Conservation (phyloP, 1,140 invertebrate genomes). For the Aphis craccivora region DNA sequence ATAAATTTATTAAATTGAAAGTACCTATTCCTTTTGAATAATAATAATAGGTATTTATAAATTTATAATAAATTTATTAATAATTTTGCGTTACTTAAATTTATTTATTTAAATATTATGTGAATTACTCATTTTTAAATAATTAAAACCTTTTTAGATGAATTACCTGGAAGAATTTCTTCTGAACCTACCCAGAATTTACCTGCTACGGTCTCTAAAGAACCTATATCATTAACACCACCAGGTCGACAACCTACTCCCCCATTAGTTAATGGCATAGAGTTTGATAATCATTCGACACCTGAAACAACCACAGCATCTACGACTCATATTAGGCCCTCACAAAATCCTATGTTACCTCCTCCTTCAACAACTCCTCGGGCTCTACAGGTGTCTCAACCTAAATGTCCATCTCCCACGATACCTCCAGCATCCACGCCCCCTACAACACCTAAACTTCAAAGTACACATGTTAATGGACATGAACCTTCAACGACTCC, state of each 20-base stretch:
- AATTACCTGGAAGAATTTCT: slow-evolving; percentile 49
- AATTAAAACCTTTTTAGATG: slow-evolving; percentile 43
- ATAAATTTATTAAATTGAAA: background rate
- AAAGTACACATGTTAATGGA: slow-evolving; percentile 29
- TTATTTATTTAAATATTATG: background rate
- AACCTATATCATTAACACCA: slow-evolving; percentile 46
- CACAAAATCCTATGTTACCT: slow-evolving; percentile 50
- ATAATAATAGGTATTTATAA: background rate
- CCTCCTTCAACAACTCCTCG: slow-evolving; percentile 44
- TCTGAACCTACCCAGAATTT: slow-evolving; percentile 7
- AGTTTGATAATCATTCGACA: background rate
- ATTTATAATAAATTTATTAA: background rate
- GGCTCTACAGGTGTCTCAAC: slow-evolving; percentile 39
- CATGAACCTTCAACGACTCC: slow-evolving; percentile 44
- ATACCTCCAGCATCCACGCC: slow-evolving; percentile 46
- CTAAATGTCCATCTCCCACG: slow-evolving; percentile 40
- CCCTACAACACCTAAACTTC: slow-evolving; percentile 26
- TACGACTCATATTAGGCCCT: slow-evolving; percentile 18
- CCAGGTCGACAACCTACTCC: slow-evolving; percentile 31
- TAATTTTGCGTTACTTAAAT: background rate
- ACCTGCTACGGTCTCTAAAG: background rate
- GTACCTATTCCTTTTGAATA: background rate
- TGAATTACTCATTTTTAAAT: background rate
- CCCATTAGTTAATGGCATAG: slow-evolving; percentile 46
- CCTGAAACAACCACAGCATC: slow-evolving; percentile 37